Evolutionary conservation across 1,140 invertebrate species (phyloP).

Genomic region (Apocrypta bakeri): DNA sequence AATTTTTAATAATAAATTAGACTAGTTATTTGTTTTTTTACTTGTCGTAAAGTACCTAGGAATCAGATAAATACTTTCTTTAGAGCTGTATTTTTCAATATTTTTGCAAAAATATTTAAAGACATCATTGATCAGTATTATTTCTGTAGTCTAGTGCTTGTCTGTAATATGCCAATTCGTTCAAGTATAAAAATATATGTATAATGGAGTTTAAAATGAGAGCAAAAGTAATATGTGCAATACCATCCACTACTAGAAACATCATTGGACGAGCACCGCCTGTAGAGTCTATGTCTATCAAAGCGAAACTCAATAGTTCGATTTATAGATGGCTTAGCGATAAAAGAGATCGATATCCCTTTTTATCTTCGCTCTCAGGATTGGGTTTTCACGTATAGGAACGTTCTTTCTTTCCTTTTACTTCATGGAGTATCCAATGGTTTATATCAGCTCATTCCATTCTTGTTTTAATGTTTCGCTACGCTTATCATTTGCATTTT

Average conservation of each 20-base stretch:
- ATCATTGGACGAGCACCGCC: neutral
- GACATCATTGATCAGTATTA: too few relatives aligned
- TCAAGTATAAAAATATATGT: too few relatives aligned
- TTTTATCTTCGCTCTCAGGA: conserved; percentile 7
- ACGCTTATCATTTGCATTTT: neutral
- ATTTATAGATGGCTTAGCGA: conserved; percentile 24
- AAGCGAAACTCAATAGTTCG: conserved; percentile 20
- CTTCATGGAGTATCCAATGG: too few relatives aligned
- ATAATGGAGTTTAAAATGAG: neutral
- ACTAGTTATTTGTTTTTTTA: too few relatives aligned
- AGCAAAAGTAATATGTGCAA: too few relatives aligned
- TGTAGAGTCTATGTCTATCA: neutral
- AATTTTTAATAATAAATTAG: too few relatives aligned
- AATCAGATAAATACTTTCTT: too few relatives aligned
- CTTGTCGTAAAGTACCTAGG: too few relatives aligned
- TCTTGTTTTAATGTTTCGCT: neutral
- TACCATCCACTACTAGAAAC: neutral
- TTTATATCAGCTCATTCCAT: neutral
- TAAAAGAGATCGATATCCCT: conserved; percentile 38
- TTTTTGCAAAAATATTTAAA: too few relatives aligned
- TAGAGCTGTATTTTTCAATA: too few relatives aligned
- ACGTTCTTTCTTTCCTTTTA: neutral
- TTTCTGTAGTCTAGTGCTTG: too few relatives aligned
- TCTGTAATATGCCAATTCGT: too few relatives aligned
- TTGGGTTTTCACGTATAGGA: neutral